phyloP scores from a whole-genome alignment of 2,113 vertebrate genomes.

The Macrotus californicus region DNA sequence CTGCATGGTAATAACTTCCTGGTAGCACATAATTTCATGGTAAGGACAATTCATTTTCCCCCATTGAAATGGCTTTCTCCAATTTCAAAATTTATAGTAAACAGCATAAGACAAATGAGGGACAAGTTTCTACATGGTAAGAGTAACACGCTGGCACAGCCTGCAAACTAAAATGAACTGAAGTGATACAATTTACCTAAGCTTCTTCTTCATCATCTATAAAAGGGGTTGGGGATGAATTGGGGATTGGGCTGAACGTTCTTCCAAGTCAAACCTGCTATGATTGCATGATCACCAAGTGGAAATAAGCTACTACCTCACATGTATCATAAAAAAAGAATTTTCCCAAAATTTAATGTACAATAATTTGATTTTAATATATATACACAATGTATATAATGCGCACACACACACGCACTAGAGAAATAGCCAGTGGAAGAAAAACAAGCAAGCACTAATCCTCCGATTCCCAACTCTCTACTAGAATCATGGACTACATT shows the following conservation, averaged over 20 bases:
- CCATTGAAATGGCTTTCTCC: neutral
- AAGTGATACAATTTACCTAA: neutral
- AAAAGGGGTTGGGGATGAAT: neutral
- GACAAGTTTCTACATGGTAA: neutral
- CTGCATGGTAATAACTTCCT: slow-evolving; percentile 44
- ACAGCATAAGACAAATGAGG: slow-evolving; percentile 19
- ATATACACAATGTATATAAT: neutral
- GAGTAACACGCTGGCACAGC: neutral
- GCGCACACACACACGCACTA: neutral
- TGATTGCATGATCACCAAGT: neutral
- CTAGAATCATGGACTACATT: slow-evolving; percentile 10
- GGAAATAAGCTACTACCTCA: slow-evolving; percentile 7
- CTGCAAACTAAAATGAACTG: neutral
- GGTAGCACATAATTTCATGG: slow-evolving; percentile 9
- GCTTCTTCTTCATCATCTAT: neutral
- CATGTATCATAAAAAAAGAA: slow-evolving; percentile 5
- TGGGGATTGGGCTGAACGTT: neutral
- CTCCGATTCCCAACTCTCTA: neutral
- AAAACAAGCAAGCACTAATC: neutral
- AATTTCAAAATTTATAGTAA: slow-evolving; percentile 38
- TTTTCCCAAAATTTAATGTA: slow-evolving; percentile 5
- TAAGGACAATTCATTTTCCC: neutral
- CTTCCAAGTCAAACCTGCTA: neutral
- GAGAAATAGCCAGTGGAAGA: neutral
- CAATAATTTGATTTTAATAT: neutral